Base-by-base conservation (phyloP, 2,113 vertebrate genomes). In the Indicator indicator region DNA sequence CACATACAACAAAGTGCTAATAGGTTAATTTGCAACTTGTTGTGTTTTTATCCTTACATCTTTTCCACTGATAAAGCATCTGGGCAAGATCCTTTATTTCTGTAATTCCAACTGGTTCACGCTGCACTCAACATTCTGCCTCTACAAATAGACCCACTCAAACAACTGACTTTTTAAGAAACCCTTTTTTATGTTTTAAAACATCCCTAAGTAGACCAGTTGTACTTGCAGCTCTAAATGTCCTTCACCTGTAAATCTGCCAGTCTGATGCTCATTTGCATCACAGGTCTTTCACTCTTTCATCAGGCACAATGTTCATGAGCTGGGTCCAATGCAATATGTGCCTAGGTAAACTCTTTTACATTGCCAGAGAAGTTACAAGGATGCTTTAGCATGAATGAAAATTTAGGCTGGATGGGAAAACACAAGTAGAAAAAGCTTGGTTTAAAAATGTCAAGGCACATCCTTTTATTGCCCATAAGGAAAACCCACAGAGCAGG, bases 21-120 rank as follows among this genome's bases (percentile, higher is more conserved):
- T 30, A 93, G 77, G 71, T 69, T 95, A 82, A 94, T 84, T 89
- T 85, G 52, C 85, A 89, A n/a, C 72, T 94, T 88, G 19, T 54
- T 90, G 77, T 91, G 67, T 80, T 96, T 93, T 84, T 81, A 78
- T 86, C 58, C 58, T 75, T 44, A 46, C 23, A 86, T 20, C 13
- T 72, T 56, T 38, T 50, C 46, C 83, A 56, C 24, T 78, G 33
- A 20, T 42, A 74, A 91, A 3, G 20, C 70, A 74, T 21, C 16
- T 74, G 40, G 60, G 21, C 2, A 6, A 88, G 33, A 86, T 55
- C 26, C 30, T 86, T 84, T 19, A 67, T 20, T 63, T 75, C 14
- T 58, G 11, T 33, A 88, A 67, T 81, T 82, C n/a, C 58, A 88
- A 5, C 54, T 54, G 46, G 5, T 86, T 76, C 54, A 72, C 7